Evolutionary conservation across 2,888 invertebrate species (phyloP), one percentile per base, ranked within the genome.

Genomic region (Coleophora flavipennella): DNA sequence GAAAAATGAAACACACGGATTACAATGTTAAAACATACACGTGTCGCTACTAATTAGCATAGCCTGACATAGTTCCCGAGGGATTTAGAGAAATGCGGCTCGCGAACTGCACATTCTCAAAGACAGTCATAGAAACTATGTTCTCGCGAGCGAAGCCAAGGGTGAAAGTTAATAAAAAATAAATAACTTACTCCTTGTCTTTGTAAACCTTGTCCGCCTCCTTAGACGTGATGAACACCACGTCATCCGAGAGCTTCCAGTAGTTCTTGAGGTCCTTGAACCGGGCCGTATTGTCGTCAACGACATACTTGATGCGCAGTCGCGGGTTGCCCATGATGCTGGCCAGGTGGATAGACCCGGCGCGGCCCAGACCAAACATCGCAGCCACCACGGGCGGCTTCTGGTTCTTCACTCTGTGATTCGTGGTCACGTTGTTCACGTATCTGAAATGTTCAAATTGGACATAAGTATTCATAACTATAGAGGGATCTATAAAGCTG

Each of bases 321-420:
- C 88, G 80, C 1, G 76, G 73, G 56, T 81, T 88, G 7, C 55
- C 57, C 3, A 83, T 45, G 13, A 89, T 64, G 45, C 81, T 86
- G 10, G 64, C 47, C 43, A 89, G 60, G 50, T 90, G 89, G 44
- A 89, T 88, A 36, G 86, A 86, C 1, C 89, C 89, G 2, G 89
- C 89, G 26, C 89, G 81, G 1, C 89, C 89, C 1, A 87, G 62
- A 1, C 89, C 89, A 48, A 89, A 88, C 13, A 89, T 62, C 3
- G 89, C 89, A 0, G 80, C 59, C 3, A 76, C 78, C 1, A 87
- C 52, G 1, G 74, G 66, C 1, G 62, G 45, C 1, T 58, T 61
- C 2, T 46, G 41, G 1, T 46, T 44, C 36, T 54, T 58, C 0
- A 54, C 48, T 7, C 50, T 53, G 31, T 59, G 54, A 46, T 71